phyloP scores from a whole-genome alignment of 2,797 vertebrate species.

The Momotus momota region DNA sequence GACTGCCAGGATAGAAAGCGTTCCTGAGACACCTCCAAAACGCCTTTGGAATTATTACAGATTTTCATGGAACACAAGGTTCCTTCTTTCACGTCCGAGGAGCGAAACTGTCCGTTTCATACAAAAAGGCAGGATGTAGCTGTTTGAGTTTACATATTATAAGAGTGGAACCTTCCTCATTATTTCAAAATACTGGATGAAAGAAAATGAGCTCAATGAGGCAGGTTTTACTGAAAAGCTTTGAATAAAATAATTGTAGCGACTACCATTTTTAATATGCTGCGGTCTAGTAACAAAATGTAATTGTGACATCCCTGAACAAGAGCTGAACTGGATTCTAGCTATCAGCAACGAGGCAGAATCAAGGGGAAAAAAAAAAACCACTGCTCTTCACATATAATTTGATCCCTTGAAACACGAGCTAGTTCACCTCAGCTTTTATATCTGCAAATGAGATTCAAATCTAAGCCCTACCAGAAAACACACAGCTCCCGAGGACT shows the following conservation, averaged over 20 bases:
- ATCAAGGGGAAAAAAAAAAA: background rate
- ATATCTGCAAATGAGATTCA: background rate
- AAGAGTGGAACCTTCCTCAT: background rate
- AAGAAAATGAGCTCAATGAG: background rate
- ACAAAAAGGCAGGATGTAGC: background rate
- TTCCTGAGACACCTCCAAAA: constrained; percentile 56
- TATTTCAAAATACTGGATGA: too few relatives aligned
- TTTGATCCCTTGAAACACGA: background rate
- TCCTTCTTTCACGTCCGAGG: constrained; percentile 41
- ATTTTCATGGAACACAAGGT: constrained; percentile 7
- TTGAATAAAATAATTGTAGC: background rate
- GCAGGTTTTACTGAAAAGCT: background rate
- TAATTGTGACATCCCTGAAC: background rate
- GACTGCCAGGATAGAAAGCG: constrained; percentile 31
- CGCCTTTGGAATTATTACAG: constrained; percentile 45
- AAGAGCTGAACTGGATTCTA: background rate
- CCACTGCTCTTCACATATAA: background rate
- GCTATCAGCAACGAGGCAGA: background rate
- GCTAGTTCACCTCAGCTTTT: background rate
- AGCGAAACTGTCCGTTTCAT: background rate
- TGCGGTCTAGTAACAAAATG: background rate
- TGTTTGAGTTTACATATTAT: background rate
- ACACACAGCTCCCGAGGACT: background rate
- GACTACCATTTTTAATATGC: background rate
- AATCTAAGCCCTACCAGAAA: background rate